Conservation (phyloP, 2,888 invertebrate species). For the Iselma pallidipennis region DNA sequence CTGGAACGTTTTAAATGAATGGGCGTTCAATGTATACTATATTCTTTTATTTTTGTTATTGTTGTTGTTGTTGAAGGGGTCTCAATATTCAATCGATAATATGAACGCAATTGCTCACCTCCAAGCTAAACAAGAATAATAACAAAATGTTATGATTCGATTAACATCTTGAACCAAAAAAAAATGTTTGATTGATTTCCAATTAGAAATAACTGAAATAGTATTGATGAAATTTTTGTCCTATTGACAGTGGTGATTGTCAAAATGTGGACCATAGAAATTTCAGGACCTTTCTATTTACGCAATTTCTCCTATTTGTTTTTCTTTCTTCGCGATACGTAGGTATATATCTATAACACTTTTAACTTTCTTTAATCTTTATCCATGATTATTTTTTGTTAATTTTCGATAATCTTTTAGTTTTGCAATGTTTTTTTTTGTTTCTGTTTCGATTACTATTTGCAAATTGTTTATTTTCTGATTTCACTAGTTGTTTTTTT, state of each 20-base stretch:
- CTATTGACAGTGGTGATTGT: no score
- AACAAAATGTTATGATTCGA: constrained; percentile 21
- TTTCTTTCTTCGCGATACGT: no score
- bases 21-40: constrained; percentile 16
- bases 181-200: background rate
- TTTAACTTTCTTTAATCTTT: no score
- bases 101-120: background rate
- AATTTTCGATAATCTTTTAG: no score
- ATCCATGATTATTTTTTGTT: no score
- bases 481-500: no score
- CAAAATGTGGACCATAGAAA: no score
- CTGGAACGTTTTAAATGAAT: constrained; percentile 18
- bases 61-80: background rate
- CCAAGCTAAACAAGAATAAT: background rate
- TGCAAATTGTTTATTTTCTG: no score
- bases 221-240: background rate
- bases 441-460: no score
- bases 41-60: constrained; percentile 15
- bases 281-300: background rate
- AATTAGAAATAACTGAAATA: background rate
- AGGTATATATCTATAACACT: no score
- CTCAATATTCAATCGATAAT: background rate
- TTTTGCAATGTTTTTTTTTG: no score
- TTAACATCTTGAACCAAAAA: constrained; percentile 2
- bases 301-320: background rate